Evolutionary conservation across 2,113 vertebrate species (phyloP), one percentile per base, ranked within the genome.

Genomic region (Gallinago undulata): DNA sequence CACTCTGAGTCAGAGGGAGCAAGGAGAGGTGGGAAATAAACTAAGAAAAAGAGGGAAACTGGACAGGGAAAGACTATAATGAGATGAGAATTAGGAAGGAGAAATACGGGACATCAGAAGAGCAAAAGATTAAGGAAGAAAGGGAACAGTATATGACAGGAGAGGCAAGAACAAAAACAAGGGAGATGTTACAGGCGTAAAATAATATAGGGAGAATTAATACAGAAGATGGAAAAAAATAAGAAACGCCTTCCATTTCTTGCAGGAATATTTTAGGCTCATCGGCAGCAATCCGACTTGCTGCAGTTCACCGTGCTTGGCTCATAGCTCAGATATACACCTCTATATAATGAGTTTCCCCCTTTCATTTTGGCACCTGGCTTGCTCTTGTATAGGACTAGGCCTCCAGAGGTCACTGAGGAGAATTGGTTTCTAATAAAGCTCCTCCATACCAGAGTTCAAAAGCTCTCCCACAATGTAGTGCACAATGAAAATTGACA

Each of bases 401-500:
- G 83, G 60, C 90, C 85, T 93, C 79, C 82, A 93, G 96, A 96
- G 59, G 89, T 91, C 75, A 51, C 90, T 68, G 86, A 64, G 72
- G 68, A 95, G 88, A 97, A 96, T 43, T 81, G 86, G 85, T 95
- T 94, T 94, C 90, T 94, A 93, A 89, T 93, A 92, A 84, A 93
- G 78, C 87, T 92, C 35, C 93, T 90, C 90, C 83, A 85, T 93
- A 62, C 70, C 66, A 69, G 47, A 48, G n/a, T 91, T 96, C 86
- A 96, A 93, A 95, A 94, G 82, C 89, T 87, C 84, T 94, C 90
- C 81, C 75, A 91, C 82, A 95, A 21, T 39, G 74, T 81, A 82
- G 84, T 79, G 62, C 72, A 78, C 91, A 92, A 67, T 78, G 93
- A 96, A 95, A 95, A 89, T 13, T 93, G 78, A 89, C 75, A 87